Conservation (phyloP, 2,888 invertebrate genomes). For the Clivina fossor region DNA sequence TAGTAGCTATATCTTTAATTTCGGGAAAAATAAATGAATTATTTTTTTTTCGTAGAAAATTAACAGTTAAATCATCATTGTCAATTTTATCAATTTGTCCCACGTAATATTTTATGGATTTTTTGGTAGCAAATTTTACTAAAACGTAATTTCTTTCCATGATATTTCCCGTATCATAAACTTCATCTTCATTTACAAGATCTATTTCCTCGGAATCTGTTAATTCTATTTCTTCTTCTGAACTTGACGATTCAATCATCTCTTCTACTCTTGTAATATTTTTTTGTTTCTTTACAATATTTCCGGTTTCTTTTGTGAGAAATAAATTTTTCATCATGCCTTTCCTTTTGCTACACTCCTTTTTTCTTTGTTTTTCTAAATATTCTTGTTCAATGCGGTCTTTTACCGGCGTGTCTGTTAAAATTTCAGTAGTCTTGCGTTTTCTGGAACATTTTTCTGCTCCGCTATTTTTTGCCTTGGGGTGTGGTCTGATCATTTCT, state of each 20-base stretch:
- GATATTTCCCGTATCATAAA: slow-evolving; percentile 2
- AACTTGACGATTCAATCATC: not conserved
- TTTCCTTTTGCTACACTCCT: slow-evolving; percentile 32
- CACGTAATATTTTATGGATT: not conserved
- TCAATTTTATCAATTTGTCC: not conserved
- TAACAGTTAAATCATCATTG: not conserved
- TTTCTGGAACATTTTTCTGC: no score
- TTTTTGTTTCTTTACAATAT: slow-evolving; percentile 21
- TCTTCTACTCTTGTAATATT: slow-evolving; percentile 1
- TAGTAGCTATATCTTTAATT: slow-evolving; percentile 2
- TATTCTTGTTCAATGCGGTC: not conserved
- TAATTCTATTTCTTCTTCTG: no score
- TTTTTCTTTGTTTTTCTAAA: slow-evolving; percentile 26
- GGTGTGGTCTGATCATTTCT: slow-evolving; percentile 38
- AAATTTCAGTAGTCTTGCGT: slow-evolving; percentile 24
- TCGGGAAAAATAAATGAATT: slow-evolving; percentile 1
- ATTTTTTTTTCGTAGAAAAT: slow-evolving; percentile 5
- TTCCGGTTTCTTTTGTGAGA: no score
- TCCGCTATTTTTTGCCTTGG: slow-evolving; percentile 37
- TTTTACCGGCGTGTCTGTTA: slow-evolving; percentile 9
- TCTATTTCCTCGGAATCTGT: no score
- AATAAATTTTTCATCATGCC: slow-evolving; percentile 39
- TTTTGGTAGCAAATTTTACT: slow-evolving; percentile 40
- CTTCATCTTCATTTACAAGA: slow-evolving; percentile 6
- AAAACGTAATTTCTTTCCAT: slow-evolving; percentile 38